Evolutionary conservation across 2,113 vertebrate genomes (phyloP).

Genomic region (Mobula hypostoma): DNA sequence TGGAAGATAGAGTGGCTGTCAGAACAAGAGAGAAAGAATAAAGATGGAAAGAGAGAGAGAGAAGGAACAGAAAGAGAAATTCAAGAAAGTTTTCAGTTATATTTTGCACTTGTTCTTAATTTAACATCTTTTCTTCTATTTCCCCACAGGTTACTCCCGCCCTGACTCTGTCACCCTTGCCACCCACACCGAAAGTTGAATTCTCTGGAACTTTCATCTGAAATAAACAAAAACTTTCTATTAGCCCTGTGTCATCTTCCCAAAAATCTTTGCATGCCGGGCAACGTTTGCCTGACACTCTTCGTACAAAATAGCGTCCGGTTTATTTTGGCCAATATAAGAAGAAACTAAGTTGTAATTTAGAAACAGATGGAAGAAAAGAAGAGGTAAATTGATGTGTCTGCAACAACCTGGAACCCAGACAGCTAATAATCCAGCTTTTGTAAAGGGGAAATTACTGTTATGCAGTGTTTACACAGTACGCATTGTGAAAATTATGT

Average conservation of each 20-base stretch:
- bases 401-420: constrained; percentile 51
- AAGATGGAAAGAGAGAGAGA: not conserved
- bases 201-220: not conserved
- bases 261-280: not conserved
- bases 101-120: not conserved
- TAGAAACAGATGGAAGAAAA: constrained; percentile 58
- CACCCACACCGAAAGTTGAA: not conserved
- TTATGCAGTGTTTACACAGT: constrained; percentile 84
- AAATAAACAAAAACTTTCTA: not conserved
- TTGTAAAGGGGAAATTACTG: constrained; percentile 74
- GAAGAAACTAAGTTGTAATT: constrained; percentile 56
- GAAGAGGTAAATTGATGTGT: constrained; percentile 66
- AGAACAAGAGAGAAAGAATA: not conserved
- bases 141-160: not conserved
- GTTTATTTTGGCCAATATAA: constrained; percentile 12
- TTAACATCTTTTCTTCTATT: not conserved
- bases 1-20: not conserved
- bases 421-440: constrained; percentile 52
- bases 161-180: not conserved
- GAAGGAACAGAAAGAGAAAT: not conserved
- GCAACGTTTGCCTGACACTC: not conserved
- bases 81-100: not conserved
- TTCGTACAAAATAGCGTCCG: not conserved
- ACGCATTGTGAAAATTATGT: constrained; percentile 87
- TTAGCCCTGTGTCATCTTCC: not conserved